Evolutionary conservation across 2,797 vertebrate species (phyloP), one percentile per base, ranked within the genome.

Genomic region (Rhodeus uyekii): DNA sequence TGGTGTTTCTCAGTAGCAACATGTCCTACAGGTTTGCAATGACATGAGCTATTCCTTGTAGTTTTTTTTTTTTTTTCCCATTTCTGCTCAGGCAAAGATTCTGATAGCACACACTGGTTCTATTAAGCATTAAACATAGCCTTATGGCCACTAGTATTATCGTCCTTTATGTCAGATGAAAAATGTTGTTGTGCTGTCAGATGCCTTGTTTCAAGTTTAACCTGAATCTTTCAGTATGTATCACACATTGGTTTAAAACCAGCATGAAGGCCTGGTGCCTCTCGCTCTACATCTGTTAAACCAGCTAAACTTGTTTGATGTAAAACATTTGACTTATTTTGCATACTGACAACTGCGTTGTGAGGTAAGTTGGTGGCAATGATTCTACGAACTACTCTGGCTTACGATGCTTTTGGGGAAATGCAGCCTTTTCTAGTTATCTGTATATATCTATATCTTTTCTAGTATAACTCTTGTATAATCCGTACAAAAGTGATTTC

Each of bases 241-340:
- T 50, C 27, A 27, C 32, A 19, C 46, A 44, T 64, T 67, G 42
- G 34, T 63, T 75, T 61, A 27, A 75, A 50, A 24, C 38, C 38
- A 27, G 34, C 36, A 14, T 24, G 39, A 36, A 69, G 29, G 27
- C 5, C 38, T 46, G 14, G 29, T 64, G 6, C 9, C 16, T 48
- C 12, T 44, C n/a, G 1, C 18, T 72, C 29, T 48, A 29, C 18
- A 42, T 76, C 63, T 76, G 78, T 32, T 18, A 29, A 76, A 61
- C 83, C 64, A 24, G 83, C 34, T 63, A 7, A 50, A 76, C 83
- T 55, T 8, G 83, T 80, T 76, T 76, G 76, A 80, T 69, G 14
- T 39, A 22, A 81, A 55, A 24, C 63, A n/a, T 75, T 27, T 61
- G 53, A 46, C 18, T 2, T 76, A 32, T 55, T 46, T 60, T 75